Conservation (phyloP, 2,888 invertebrate genomes). For the Tipula lateralis region DNA sequence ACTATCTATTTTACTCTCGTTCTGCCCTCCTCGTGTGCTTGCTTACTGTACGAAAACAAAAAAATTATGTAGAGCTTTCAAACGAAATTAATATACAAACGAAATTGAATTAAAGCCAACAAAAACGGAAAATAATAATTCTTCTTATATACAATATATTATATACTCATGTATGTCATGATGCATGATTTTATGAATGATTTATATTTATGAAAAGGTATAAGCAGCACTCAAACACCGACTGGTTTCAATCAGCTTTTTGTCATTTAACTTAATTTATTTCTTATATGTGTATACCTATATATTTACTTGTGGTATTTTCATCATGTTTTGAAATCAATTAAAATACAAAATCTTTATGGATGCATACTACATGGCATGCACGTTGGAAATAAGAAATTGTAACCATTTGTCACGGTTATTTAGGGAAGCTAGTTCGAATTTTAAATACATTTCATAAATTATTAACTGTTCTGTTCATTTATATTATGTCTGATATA, state of each 20-base stretch:
- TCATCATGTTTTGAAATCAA: background rate
- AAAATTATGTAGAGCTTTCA: background rate
- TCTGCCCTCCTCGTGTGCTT: background rate
- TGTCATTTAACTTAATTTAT: constrained; percentile 24
- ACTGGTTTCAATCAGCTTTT: background rate
- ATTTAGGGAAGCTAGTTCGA: background rate
- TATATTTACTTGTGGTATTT: background rate
- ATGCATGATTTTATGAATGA: constrained; percentile 19
- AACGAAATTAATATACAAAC: background rate
- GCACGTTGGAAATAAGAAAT: background rate
- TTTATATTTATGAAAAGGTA: background rate
- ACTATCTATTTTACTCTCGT: too few species aligned
- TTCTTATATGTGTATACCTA: too few species aligned
- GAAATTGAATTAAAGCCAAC: constrained; percentile 5
- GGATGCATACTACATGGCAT: background rate
- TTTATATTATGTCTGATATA: background rate
- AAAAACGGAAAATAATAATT: background rate
- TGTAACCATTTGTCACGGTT: background rate
- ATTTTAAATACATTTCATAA: background rate
- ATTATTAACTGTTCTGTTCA: background rate
- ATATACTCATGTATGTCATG: background rate
- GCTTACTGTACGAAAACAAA: background rate
- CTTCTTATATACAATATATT: too few species aligned
- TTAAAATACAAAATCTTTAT: background rate
- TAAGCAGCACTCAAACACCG: background rate